Evolutionary conservation across 2,888 invertebrate species (phyloP).

Genomic region (Lasiommata megera): DNA sequence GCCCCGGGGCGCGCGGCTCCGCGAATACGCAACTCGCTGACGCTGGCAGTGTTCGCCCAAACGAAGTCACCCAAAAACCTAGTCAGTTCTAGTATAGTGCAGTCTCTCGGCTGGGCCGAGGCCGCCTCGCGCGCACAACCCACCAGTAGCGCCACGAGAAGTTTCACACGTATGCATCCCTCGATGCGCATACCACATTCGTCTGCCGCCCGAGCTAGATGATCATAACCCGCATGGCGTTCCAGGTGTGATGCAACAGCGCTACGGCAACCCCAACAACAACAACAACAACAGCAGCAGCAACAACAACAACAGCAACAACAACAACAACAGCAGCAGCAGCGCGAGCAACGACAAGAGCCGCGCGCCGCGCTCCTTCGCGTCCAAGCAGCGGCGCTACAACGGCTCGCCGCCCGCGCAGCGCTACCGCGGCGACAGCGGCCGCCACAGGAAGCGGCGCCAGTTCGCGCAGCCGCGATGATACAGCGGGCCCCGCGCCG

Average conservation of each 20-base stretch:
- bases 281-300: constrained; percentile 14
- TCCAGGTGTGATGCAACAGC: constrained; percentile 63
- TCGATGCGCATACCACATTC: too few species aligned
- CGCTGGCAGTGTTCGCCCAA: too few species aligned
- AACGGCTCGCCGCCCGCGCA: constrained; percentile 37
- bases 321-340: constrained; percentile 3
- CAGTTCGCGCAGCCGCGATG: constrained; percentile 54
- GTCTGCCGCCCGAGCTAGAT: too few species aligned
- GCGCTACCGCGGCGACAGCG: constrained; percentile 31
- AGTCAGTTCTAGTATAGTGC: too few species aligned
- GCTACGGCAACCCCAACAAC: constrained; percentile 45
- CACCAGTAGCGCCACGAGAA: too few species aligned
- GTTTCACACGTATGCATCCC: too few species aligned
- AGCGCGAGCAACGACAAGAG: constrained; percentile 20
- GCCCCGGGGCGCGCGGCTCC: too few species aligned
- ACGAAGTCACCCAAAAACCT: too few species aligned
- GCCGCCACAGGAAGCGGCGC: constrained; percentile 52
- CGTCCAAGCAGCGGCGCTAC: constrained; percentile 54
- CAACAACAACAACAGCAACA: constrained; percentile 21
- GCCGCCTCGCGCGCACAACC: too few species aligned
- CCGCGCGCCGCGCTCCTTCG: constrained; percentile 45
- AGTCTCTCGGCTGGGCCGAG: too few species aligned
- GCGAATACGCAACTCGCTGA: too few species aligned
- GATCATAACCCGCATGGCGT: constrained; percentile 9
- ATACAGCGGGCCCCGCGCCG: constrained; percentile 33